A percentile compares a stretch with the other conserved stretches of the same genome.
Conservation (phyloP, 2,888 invertebrate genomes). For the Atherix ibis region DNA sequence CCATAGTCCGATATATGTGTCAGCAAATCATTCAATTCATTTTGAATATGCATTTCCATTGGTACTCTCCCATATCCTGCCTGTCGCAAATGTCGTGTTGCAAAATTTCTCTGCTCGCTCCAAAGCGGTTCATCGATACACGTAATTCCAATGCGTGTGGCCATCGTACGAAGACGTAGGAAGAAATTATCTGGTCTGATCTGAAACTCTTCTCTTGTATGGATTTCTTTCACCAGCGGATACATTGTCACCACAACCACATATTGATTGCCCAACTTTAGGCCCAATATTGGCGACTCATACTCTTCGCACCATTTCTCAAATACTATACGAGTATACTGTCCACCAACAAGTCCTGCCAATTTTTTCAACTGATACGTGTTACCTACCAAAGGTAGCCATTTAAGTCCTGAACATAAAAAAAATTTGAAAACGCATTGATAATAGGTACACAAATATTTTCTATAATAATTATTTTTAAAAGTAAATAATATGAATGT, state of each 20-base stretch:
- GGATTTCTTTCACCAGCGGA: constrained; percentile 36
- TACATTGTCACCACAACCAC: constrained; percentile 40
- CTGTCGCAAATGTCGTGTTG: constrained; percentile 36
- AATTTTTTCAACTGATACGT: constrained; percentile 23
- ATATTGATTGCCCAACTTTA: constrained; percentile 39
- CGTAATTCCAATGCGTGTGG: constrained; percentile 38
- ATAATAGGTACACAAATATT: no score
- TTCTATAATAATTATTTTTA: no score
- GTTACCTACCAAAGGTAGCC: constrained; percentile 29
- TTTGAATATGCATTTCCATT: constrained; percentile 38
- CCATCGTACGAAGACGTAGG: constrained; percentile 44
- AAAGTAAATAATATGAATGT: no score
- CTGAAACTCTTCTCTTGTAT: constrained; percentile 42
- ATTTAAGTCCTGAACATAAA: constrained; percentile 22
- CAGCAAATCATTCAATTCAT: constrained; percentile 36
- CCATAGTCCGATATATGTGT: constrained; percentile 18
- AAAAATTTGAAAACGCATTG: neutral
- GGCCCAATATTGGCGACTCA: constrained; percentile 38
- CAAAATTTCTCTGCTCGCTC: constrained; percentile 40
- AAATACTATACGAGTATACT: constrained; percentile 40
- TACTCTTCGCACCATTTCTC: constrained; percentile 33
- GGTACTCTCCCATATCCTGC: constrained; percentile 39
- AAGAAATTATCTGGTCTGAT: constrained; percentile 52
- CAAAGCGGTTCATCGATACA: constrained; percentile 42
- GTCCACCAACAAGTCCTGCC: constrained; percentile 31